Percentiles rank a stretch among this genome's conserved stretches.
phyloP scores from a whole-genome alignment of 2,113 vertebrate genomes.

The Ceuthmochares aereus region DNA sequence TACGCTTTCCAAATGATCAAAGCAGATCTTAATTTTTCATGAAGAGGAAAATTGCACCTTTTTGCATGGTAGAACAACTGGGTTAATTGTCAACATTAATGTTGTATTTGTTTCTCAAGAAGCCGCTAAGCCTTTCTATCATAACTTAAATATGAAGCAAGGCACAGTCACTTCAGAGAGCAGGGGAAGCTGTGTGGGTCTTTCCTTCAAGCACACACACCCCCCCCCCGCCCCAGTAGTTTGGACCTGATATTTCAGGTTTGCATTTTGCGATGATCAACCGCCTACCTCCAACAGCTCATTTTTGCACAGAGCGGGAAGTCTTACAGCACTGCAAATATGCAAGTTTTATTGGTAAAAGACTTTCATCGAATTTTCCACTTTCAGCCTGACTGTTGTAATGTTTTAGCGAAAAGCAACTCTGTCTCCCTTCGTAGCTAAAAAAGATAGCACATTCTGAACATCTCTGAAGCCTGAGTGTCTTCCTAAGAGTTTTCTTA shows the following conservation, averaged over 20 bases:
- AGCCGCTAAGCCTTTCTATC: background rate
- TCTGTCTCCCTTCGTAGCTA: fast-evolving
- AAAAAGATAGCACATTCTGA: background rate
- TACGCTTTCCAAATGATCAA: conserved; percentile 52
- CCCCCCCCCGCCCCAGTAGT: background rate
- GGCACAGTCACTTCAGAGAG: background rate
- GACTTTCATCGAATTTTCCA: background rate
- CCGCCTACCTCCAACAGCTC: background rate
- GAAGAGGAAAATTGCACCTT: conserved; percentile 68
- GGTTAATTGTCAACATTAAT: conserved; percentile 63
- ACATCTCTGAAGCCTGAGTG: background rate
- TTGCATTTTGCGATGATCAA: background rate
- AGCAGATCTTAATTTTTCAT: conserved; percentile 75
- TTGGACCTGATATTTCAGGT: background rate
- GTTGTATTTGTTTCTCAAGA: conserved; percentile 24
- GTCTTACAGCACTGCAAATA: background rate
- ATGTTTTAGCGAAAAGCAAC: background rate
- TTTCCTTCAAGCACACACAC: background rate
- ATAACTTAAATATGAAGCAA: background rate
- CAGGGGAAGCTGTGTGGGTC: background rate
- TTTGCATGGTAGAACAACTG: conserved; percentile 71
- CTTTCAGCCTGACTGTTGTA: background rate
- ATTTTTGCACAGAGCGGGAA: background rate
- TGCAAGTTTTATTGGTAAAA: background rate
- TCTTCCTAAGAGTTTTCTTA: background rate